These are phyloP conservation scores for Eumerus sabulonum DNA, from an alignment of 2,888 invertebrate species.

Conservation along the genomic window DNA sequence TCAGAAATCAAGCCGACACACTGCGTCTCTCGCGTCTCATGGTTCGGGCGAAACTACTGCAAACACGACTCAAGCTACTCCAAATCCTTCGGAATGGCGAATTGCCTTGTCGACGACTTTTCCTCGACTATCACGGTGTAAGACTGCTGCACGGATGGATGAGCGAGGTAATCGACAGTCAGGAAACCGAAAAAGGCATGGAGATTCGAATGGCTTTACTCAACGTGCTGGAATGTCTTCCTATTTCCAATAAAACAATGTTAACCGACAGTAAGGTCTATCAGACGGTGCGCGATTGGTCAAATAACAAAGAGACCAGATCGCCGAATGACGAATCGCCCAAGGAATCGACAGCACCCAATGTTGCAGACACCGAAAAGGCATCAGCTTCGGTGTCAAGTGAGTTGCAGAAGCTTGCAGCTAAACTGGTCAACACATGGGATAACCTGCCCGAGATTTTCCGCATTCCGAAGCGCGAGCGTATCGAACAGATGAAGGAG, in stretches of 20 bases:
- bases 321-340: constrained; percentile 69
- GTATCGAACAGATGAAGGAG: constrained; percentile 96
- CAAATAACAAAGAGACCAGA: constrained; percentile 75
- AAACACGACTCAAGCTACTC: constrained; percentile 87
- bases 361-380: constrained; percentile 9
- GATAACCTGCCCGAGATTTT: constrained; percentile 81
- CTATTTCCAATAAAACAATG: constrained; percentile 95
- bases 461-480: constrained; percentile 95
- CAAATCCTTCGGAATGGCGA: constrained; percentile 89
- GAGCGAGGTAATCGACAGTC: constrained; percentile 81
- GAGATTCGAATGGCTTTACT: constrained; percentile 85
- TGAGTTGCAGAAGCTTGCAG: constrained; percentile 73
- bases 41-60: constrained; percentile 92
- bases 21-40: constrained; percentile 93
- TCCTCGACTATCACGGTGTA: constrained; percentile 96
- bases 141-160: constrained; percentile 96
- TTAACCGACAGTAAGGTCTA: constrained; percentile 95
- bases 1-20: constrained; percentile 94
- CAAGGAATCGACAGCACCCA: constrained; percentile 25
- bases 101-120: constrained; percentile 90
- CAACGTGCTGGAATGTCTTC: constrained; percentile 89
- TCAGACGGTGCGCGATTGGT: constrained; percentile 91
- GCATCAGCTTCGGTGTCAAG: background rate
- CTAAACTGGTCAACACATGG: constrained; percentile 74
- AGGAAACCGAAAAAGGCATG: constrained; percentile 71